phyloP scores from a whole-genome alignment of 2,113 vertebrate genomes.

The Leuciscus idus region DNA sequence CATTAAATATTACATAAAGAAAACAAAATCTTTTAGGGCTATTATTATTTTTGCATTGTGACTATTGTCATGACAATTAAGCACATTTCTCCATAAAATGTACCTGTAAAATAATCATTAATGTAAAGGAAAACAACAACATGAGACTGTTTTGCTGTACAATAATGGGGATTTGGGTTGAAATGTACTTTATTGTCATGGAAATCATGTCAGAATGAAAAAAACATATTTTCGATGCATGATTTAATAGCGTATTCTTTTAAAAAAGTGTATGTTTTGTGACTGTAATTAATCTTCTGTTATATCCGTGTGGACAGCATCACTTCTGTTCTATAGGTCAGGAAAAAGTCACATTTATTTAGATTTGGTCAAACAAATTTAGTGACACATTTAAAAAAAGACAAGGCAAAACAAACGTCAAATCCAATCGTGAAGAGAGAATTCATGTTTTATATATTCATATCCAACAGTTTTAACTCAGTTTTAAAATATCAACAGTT shows the following conservation, averaged over 20 bases:
- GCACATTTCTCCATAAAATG: too few relatives aligned
- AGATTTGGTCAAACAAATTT: background rate
- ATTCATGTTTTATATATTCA: background rate
- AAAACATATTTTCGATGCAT: too few relatives aligned
- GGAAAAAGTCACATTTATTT: background rate
- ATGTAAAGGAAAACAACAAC: background rate
- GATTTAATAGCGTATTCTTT: too few relatives aligned
- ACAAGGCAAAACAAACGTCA: background rate
- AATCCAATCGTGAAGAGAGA: background rate
- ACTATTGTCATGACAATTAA: too few relatives aligned
- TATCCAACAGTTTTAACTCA: background rate
- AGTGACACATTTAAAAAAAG: background rate
- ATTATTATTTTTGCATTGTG: background rate
- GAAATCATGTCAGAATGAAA: too few relatives aligned
- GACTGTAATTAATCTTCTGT: background rate
- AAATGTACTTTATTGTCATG: too few relatives aligned
- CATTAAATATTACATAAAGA: background rate
- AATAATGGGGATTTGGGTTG: too few relatives aligned
- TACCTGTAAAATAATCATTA: background rate
- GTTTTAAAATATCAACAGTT: background rate
- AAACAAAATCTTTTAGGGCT: background rate
- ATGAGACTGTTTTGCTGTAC: too few relatives aligned
- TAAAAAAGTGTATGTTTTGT: too few relatives aligned
- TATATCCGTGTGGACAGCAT: background rate
- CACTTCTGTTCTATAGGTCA: background rate